These are phyloP conservation scores for Uromys caudimaculatus DNA, from an alignment of 2,797 vertebrate species.

Conservation along the genomic window DNA sequence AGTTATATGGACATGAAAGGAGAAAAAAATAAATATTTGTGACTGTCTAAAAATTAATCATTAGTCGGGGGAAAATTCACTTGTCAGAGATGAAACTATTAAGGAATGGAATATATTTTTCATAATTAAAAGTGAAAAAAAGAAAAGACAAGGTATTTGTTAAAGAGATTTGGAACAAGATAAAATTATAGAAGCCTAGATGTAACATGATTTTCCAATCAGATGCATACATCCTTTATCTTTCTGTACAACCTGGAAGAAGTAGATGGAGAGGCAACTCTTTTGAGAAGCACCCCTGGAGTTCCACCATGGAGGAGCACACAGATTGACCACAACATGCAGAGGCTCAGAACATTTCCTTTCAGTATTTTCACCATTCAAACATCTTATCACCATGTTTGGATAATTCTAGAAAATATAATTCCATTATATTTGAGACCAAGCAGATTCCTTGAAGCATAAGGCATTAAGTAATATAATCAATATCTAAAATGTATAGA, in stretches of 20 bases:
- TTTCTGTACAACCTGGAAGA: not conserved
- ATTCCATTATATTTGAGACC: not conserved
- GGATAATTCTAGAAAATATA: not conserved
- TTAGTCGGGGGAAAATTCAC: not conserved
- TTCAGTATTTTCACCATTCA: not conserved
- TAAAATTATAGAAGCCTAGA: not conserved
- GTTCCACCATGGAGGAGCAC: not conserved
- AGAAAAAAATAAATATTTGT: not conserved
- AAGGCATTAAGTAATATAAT: not conserved
- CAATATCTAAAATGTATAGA: not conserved
- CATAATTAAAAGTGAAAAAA: not conserved
- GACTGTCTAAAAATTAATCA: not conserved
- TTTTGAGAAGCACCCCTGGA: not conserved
- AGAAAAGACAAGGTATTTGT: not conserved
- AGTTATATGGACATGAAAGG: not conserved
- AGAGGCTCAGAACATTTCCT: not conserved
- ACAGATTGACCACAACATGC: not conserved
- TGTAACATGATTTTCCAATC: not conserved
- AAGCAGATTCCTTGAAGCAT: not conserved
- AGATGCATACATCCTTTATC: fast-evolving
- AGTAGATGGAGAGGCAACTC: not conserved
- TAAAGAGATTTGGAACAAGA: not conserved
- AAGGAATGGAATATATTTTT: not conserved
- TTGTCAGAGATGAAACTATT: not conserved
- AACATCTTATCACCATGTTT: not conserved